phyloP scores from a whole-genome alignment of 2,797 vertebrate genomes.

The Acipenser oxyrinchus region DNA sequence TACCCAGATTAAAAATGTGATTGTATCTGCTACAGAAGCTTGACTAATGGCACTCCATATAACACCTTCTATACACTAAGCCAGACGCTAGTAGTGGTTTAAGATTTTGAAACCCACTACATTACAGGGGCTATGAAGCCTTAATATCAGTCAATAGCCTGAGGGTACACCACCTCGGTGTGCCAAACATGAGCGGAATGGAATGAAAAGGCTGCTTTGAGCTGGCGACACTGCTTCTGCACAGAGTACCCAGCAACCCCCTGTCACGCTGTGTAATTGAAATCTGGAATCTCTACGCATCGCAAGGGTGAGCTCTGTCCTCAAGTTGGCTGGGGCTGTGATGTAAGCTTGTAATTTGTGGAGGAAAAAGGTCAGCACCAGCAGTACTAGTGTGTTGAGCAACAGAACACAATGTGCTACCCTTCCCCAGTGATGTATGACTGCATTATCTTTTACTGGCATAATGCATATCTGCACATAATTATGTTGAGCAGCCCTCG shows the following conservation, averaged over 20 bases:
- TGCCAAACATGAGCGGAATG: too few species aligned
- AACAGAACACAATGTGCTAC: not conserved
- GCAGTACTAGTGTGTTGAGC: not conserved
- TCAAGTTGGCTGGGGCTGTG: not conserved
- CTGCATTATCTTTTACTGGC: conserved; percentile 6
- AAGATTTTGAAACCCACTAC: too few species aligned
- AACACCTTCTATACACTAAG: too few species aligned
- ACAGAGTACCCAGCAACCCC: not conserved
- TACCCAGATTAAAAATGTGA: too few species aligned
- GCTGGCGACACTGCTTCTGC: not conserved
- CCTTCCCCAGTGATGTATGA: conserved; percentile 4
- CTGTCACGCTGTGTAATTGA: not conserved
- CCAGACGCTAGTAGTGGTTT: too few species aligned
- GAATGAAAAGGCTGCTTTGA: too few species aligned
- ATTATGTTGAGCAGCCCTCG: not conserved
- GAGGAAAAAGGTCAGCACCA: not conserved
- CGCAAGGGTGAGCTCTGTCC: not conserved
- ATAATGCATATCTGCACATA: conserved; percentile 6
- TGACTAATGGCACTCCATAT: too few species aligned
- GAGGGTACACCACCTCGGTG: too few species aligned
- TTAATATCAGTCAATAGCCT: too few species aligned
- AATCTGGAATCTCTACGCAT: conserved; percentile 2
- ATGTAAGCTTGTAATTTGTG: not conserved
- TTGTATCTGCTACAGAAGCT: too few species aligned
- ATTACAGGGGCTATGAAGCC: too few species aligned